Percentiles rank a stretch among this genome's conserved stretches.
Conservation (phyloP, 64 coral and sea anemone genomes). For the Actinia tenebrosa region DNA sequence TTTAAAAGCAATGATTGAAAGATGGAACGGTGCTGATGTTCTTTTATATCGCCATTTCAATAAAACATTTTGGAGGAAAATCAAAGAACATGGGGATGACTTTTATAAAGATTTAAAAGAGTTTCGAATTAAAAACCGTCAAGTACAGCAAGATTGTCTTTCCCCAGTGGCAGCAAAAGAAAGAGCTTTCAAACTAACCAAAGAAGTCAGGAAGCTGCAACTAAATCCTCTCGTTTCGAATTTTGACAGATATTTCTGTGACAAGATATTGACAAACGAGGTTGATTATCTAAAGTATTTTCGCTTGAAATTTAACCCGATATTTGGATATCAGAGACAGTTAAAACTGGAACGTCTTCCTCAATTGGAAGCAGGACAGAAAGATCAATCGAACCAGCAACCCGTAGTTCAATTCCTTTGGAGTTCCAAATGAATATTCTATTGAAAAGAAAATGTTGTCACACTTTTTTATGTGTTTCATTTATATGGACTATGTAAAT, state of each 20-base stretch:
- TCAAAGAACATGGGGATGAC: conserved; percentile 54
- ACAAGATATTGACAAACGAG: conserved; percentile 83
- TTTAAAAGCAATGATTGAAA: conserved; percentile 38
- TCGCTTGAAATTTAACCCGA: conserved; percentile 58
- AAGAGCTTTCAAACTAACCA: conserved; percentile 53
- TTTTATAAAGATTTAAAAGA: conserved; percentile 75
- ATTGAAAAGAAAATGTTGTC: too few relatives aligned
- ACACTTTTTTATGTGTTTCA: too few relatives aligned
- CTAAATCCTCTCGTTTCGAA: conserved; percentile 42
- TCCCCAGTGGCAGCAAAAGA: conserved; percentile 62
- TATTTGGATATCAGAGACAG: conserved; percentile 59
- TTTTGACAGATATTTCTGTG: conserved; percentile 74
- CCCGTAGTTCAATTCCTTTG: background rate
- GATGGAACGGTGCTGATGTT: conserved; percentile 71
- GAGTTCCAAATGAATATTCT: background rate
- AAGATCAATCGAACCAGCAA: background rate
- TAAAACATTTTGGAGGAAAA: conserved; percentile 93
- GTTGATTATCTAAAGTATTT: conserved; percentile 85
- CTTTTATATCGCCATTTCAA: conserved; percentile 76
- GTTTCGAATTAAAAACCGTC: conserved; percentile 57
- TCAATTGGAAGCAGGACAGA: background rate
- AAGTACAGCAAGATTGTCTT: conserved; percentile 57
- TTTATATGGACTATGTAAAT: too few relatives aligned
- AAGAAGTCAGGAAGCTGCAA: conserved; percentile 44
- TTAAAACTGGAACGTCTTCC: conserved; percentile 26